Percentiles rank a stretch among this genome's conserved stretches.
Evolutionary conservation across 2,797 vertebrate genomes (phyloP).

Genomic region (Perodicticus potto): DNA sequence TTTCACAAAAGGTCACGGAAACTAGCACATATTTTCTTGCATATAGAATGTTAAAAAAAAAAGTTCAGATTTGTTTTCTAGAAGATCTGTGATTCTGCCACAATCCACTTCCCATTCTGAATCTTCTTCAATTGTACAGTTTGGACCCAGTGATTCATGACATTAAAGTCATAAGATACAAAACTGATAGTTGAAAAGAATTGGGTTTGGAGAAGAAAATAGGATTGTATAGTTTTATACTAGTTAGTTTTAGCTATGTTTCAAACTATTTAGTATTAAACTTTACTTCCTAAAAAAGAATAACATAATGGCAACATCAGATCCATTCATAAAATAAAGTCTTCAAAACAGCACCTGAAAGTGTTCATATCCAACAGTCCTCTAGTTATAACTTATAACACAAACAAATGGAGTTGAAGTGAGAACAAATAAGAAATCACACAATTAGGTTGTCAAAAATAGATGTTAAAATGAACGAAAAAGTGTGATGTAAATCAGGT

Average conservation of each 20-base stretch:
- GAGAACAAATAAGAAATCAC: not conserved
- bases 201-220: not conserved
- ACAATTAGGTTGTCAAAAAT: not conserved
- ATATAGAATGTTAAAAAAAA: not conserved
- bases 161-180: not conserved
- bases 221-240: not conserved
- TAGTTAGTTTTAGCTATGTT: not conserved
- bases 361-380: not conserved
- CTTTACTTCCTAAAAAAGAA: conserved; percentile 7
- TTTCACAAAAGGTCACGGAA: not conserved
- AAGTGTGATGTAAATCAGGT: not conserved
- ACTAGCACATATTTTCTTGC: not conserved
- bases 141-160: not conserved
- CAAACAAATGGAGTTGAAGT: not conserved
- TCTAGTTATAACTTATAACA: not conserved
- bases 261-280: not conserved
- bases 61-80: not conserved
- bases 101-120: not conserved
- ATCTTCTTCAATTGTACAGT: not conserved
- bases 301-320: not conserved
- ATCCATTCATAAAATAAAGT: not conserved
- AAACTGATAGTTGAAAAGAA: not conserved
- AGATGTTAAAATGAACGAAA: not conserved
- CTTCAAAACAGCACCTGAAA: not conserved
- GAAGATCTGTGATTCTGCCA: not conserved